Evolutionary conservation across 1,140 invertebrate species (phyloP), one percentile per base, ranked within the genome.

Genomic region (Drosophila bocqueti): DNA sequence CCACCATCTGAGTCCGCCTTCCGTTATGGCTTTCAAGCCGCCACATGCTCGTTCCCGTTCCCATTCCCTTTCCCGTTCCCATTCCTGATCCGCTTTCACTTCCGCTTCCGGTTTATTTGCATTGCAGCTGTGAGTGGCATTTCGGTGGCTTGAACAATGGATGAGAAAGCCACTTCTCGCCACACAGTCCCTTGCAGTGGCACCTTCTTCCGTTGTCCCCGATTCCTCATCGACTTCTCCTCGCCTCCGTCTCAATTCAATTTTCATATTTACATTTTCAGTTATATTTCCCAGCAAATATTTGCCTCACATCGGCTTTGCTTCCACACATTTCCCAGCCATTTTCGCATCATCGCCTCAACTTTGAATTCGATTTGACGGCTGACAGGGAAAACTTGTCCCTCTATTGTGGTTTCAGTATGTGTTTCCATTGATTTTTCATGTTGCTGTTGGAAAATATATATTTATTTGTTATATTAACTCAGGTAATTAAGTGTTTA

Each of bases 201-300:
- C 45, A 40, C 18, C 21, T 42, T 18, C 42, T 10, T 71, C 43
- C 15, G 71, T 54, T 77, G 36, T 69, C 50, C 52, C 54, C 13
- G 31, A 52, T 50, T 31, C 9, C 47, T 26, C 5, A 4, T 29
- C 18, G 9, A 18, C 47, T 50, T 16, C 29, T 31, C 11, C n/a
- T 31, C 11, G 26, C 18, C 63, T 15, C 46, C 24, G 15, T 10
- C 15, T 16, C 47, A 31, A 38, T 81, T 78, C 65, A 81, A 81
- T 71, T 78, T 65, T 85, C 65, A 75, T 85, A 81, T 85, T 85
- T 79, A 71, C 74, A 64, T 85, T 81, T 78, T 69, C 58, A 69
- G 82, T 78, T 85, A 85, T 85, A 85, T 85, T 81, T 75, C 52
- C 62, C 55, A 49, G 78, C 61, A 85, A 85, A 85, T 85, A 85